Percentiles rank a stretch among this genome's conserved stretches.
These are phyloP conservation scores for Misgurnus mizolepis DNA, from an alignment of 2,113 vertebrate species.

Conservation along the genomic window DNA sequence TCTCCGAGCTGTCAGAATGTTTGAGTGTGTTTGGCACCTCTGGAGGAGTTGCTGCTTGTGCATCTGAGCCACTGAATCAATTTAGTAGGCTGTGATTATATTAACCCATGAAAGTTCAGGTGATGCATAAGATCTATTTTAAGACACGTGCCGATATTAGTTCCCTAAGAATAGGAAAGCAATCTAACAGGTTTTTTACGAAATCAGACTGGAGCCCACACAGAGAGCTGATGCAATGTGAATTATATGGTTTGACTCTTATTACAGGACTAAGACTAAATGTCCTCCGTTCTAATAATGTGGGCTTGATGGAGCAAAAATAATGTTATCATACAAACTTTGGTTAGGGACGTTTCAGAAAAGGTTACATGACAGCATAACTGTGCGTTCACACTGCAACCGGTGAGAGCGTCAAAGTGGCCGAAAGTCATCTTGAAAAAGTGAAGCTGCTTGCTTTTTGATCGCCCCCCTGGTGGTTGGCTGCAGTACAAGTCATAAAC, in stretches of 20 bases:
- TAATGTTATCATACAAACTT: too few species aligned
- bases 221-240: slow-evolving; percentile 37
- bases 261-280: not conserved
- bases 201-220: slow-evolving; percentile 25
- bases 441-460: too few species aligned
- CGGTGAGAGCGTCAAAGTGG: too few species aligned
- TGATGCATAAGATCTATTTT: slow-evolving; percentile 51
- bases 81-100: slow-evolving; percentile 45
- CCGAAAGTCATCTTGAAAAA: too few species aligned
- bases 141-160: slow-evolving; percentile 34
- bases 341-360: too few species aligned
- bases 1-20: slow-evolving; percentile 31
- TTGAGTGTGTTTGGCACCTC: slow-evolving; percentile 38
- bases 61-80: slow-evolving; percentile 30
- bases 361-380: too few species aligned
- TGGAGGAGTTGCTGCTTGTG: not conserved
- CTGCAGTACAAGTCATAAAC: too few species aligned
- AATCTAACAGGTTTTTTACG: slow-evolving; percentile 14
- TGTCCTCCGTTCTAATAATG: not conserved
- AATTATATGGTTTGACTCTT: slow-evolving; percentile 18
- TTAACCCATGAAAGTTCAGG: slow-evolving; percentile 42
- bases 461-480: too few species aligned
- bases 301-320: not conserved
- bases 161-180: slow-evolving; percentile 48
- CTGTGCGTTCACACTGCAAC: too few species aligned